Evolutionary conservation across 2,888 invertebrate genomes (phyloP).

Genomic region (Meandrusa payeni): DNA sequence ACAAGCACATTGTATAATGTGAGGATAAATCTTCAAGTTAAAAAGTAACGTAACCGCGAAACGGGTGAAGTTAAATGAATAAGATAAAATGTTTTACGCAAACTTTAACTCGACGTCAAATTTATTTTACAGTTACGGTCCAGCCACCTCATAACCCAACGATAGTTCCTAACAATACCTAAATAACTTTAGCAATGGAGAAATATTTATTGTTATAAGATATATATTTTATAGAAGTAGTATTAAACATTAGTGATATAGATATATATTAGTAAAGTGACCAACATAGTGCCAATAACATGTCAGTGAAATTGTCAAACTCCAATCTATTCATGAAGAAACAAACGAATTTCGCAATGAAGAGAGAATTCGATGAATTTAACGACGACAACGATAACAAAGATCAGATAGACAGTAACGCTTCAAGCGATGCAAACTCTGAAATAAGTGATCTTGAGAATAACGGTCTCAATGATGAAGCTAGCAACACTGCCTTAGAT

Average conservation of each 20-base stretch:
- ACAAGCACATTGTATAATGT: slow-evolving; percentile 8
- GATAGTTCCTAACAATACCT: slow-evolving; percentile 82
- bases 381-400: slow-evolving; percentile 49
- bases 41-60: slow-evolving; percentile 30
- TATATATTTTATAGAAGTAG: slow-evolving; percentile 56
- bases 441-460: slow-evolving; percentile 70
- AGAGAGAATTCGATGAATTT: slow-evolving; percentile 67
- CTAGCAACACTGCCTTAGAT: slow-evolving; percentile 53
- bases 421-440: slow-evolving; percentile 64
- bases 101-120: slow-evolving; percentile 22
- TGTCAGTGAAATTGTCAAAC: slow-evolving; percentile 70
- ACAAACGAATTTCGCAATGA: slow-evolving; percentile 68
- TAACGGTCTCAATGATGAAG: slow-evolving; percentile 55
- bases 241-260: slow-evolving; percentile 47
- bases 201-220: slow-evolving; percentile 74
- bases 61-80: slow-evolving; percentile 43
- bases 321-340: slow-evolving; percentile 64
- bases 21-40: slow-evolving; percentile 18
- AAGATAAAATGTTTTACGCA: slow-evolving; percentile 16
- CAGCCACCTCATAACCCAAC: slow-evolving; percentile 78
- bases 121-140: slow-evolving; percentile 45
- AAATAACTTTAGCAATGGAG: slow-evolving; percentile 67
- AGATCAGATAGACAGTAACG: slow-evolving; percentile 57
- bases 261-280: slow-evolving; percentile 41
- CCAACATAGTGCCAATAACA: slow-evolving; percentile 44